Conservation (phyloP, 2,797 vertebrate genomes). For the Phyllotis vaccarum region DNA sequence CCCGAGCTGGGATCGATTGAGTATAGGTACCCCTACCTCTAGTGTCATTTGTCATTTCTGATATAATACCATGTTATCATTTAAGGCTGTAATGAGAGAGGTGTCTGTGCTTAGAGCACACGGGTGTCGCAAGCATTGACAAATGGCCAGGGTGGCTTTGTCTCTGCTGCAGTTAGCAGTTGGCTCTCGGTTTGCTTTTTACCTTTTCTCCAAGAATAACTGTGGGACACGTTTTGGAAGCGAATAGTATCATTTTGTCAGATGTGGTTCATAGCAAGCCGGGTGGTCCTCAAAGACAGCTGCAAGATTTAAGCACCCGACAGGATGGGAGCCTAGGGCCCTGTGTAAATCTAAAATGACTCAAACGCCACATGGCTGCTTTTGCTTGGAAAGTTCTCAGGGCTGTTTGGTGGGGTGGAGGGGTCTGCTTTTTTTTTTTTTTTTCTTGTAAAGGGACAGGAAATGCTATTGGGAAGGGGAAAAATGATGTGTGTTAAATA, state of each 20-base stretch:
- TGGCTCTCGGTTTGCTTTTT: conserved; percentile 98
- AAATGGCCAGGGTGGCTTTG: conserved; percentile 96
- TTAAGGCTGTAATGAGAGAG: conserved; percentile 96
- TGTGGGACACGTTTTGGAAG: conserved; percentile 94
- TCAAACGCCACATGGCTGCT: conserved; percentile 85
- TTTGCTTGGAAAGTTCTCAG: conserved; percentile 85
- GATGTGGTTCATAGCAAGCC: conserved; percentile 91
- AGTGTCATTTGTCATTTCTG: conserved; percentile 99
- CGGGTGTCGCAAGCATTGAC: conserved; percentile 94
- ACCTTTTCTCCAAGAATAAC: conserved; percentile 99
- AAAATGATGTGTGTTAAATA: conserved; percentile 62
- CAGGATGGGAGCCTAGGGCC: conserved; percentile 87
- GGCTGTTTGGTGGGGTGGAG: conserved; percentile 37
- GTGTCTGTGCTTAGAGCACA: conserved; percentile 93
- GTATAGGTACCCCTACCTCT: conserved; percentile 93
- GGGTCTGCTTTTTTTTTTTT: conserved; percentile 15
- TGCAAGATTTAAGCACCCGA: conserved; percentile 89
- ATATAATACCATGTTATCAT: conserved; percentile 98
- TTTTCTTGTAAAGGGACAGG: conserved; percentile 86
- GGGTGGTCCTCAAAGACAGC: conserved; percentile 94
- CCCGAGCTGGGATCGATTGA: conserved; percentile 96
- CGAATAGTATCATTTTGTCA: conserved; percentile 93
- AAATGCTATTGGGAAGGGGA: conserved; percentile 81
- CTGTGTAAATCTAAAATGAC: conserved; percentile 85
- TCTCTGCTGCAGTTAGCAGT: conserved; percentile 96